Conservation (phyloP, 2,113 vertebrate genomes). For the Anolis sagrei region DNA sequence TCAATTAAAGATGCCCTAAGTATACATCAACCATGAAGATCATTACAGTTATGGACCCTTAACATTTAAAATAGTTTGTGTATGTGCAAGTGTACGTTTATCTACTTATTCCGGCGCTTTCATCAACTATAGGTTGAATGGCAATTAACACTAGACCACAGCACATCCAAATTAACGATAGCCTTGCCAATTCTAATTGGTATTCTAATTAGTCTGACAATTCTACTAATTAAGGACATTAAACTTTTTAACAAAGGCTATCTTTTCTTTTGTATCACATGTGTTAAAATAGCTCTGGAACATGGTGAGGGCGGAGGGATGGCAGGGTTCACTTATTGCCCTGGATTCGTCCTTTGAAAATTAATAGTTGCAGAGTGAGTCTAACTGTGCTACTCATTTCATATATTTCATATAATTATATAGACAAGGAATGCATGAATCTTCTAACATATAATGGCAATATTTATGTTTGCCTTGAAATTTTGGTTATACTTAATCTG, state of each 20-base stretch:
- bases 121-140: constrained; percentile 79
- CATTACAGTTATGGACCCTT: constrained; percentile 69
- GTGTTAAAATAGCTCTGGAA: constrained; percentile 72
- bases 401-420: background rate
- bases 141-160: constrained; percentile 78
- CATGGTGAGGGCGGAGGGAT: constrained; percentile 15
- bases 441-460: background rate
- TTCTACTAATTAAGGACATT: constrained; percentile 81
- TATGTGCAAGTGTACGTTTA: constrained; percentile 42
- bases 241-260: constrained; percentile 83
- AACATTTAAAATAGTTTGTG: constrained; percentile 61
- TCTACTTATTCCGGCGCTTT: constrained; percentile 66
- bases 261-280: constrained; percentile 74
- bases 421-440: background rate
- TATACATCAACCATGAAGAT: background rate
- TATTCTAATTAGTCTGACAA: constrained; percentile 80
- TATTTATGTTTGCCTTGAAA: no score
- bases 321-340: constrained; percentile 33
- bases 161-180: constrained; percentile 79
- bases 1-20: constrained; percentile 49
- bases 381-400: background rate
- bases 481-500: background rate
- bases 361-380: background rate
- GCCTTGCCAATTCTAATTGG: constrained; percentile 81
- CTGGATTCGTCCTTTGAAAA: constrained; percentile 3